A percentile compares a stretch with the other conserved stretches of the same genome.
phyloP scores from a whole-genome alignment of 2,888 invertebrate species.

The Dryomyza anilis region DNA sequence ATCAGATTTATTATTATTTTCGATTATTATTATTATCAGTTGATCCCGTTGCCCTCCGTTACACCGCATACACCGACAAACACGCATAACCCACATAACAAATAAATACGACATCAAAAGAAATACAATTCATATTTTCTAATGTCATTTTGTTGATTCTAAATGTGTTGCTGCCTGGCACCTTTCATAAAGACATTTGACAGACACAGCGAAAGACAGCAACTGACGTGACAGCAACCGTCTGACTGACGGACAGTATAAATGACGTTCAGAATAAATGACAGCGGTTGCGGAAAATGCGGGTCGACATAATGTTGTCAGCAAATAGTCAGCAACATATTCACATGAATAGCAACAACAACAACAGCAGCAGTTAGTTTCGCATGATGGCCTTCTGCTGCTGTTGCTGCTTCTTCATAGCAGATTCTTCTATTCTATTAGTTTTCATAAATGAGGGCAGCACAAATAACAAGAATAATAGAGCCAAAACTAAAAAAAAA shows the following conservation, averaged over 20 bases:
- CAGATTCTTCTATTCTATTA: not conserved
- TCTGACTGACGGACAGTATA: not conserved
- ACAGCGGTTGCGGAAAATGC: not conserved
- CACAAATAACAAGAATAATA: too few relatives aligned
- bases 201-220: not conserved
- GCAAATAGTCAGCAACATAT: not conserved
- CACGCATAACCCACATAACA: too few relatives aligned
- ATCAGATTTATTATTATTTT: too few relatives aligned
- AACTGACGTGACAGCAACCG: not conserved
- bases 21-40: too few relatives aligned
- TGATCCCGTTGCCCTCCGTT: too few relatives aligned
- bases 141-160: too few relatives aligned
- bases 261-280: not conserved
- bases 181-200: not conserved
- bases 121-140: too few relatives aligned
- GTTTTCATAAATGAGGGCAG: not conserved
- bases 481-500: too few relatives aligned
- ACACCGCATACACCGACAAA: too few relatives aligned
- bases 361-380: not conserved
- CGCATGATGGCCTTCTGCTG: not conserved
- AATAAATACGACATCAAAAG: too few relatives aligned
- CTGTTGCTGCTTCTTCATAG: not conserved
- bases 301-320: slow-evolving; percentile 11
- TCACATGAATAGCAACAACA: not conserved
- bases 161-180: too few relatives aligned